Conservation (phyloP, 2,888 invertebrate genomes). For the Odontocolon sp. region DNA sequence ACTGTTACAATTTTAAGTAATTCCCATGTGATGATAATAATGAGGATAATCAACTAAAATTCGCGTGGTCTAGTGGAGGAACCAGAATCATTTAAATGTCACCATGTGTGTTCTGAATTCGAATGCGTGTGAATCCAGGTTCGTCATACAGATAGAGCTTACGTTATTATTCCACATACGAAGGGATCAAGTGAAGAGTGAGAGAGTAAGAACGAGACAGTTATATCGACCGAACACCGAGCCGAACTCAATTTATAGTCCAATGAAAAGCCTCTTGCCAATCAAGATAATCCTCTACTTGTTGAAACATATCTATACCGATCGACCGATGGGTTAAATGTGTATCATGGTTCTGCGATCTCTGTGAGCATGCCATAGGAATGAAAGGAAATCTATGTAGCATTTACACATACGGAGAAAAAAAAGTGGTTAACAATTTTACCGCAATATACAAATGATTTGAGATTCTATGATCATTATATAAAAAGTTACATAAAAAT, state of each 20-base stretch:
- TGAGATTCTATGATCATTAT: too few relatives aligned
- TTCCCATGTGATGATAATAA: neutral
- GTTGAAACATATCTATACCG: slow-evolving; percentile 15
- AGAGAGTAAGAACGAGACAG: neutral
- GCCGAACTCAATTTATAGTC: neutral
- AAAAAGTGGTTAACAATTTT: too few relatives aligned
- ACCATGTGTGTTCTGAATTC: too few relatives aligned
- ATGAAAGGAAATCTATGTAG: neutral
- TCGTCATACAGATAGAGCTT: neutral
- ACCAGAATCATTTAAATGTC: too few relatives aligned
- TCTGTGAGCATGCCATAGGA: neutral
- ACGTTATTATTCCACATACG: neutral
- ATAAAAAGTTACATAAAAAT: too few relatives aligned
- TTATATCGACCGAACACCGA: neutral
- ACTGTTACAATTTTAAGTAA: neutral
- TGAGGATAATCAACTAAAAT: neutral
- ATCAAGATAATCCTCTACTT: slow-evolving; percentile 18
- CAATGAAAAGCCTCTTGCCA: neutral
- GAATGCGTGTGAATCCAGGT: neutral
- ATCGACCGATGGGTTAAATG: neutral
- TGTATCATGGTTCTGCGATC: neutral
- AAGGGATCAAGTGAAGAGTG: neutral
- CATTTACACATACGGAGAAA: neutral
- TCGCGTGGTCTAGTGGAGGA: neutral
- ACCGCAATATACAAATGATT: too few relatives aligned